phyloP scores from a whole-genome alignment of 2,797 vertebrate species.

The Enteromius thamalakanensis region DNA sequence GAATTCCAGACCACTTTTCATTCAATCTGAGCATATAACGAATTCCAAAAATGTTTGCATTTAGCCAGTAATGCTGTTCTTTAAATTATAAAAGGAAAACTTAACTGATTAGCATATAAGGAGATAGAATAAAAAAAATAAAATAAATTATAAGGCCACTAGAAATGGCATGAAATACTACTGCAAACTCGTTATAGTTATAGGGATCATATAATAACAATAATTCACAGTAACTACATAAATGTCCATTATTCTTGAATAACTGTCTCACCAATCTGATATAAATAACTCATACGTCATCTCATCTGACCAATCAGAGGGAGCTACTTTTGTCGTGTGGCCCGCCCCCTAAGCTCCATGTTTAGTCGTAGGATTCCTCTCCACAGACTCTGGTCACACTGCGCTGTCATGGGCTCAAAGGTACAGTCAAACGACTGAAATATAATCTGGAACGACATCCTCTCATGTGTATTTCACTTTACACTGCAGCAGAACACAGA shows the following conservation, averaged over 20 bases:
- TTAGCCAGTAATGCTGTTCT: no score
- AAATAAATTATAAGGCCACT: background rate
- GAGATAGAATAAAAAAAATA: background rate
- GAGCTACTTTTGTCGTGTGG: rapidly evolving
- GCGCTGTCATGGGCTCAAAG: constrained; percentile 37
- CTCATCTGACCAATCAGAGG: constrained; percentile 7
- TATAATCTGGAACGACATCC: background rate
- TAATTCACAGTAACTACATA: background rate
- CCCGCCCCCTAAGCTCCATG: background rate
- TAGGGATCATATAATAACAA: background rate
- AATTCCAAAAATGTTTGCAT: background rate
- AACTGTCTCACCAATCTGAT: background rate
- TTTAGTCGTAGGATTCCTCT: constrained; percentile 1
- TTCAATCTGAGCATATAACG: background rate
- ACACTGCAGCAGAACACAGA: background rate
- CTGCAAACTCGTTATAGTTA: background rate
- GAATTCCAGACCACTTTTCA: background rate
- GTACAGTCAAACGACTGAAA: background rate
- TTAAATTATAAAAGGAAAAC: background rate
- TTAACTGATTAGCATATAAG: background rate
- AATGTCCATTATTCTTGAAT: background rate
- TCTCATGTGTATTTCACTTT: background rate
- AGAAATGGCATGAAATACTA: background rate
- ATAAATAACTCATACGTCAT: background rate
- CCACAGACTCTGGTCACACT: background rate